These are phyloP conservation scores for Anastrepha obliqua DNA, from an alignment of 1,140 invertebrate genomes.

Conservation along the genomic window DNA sequence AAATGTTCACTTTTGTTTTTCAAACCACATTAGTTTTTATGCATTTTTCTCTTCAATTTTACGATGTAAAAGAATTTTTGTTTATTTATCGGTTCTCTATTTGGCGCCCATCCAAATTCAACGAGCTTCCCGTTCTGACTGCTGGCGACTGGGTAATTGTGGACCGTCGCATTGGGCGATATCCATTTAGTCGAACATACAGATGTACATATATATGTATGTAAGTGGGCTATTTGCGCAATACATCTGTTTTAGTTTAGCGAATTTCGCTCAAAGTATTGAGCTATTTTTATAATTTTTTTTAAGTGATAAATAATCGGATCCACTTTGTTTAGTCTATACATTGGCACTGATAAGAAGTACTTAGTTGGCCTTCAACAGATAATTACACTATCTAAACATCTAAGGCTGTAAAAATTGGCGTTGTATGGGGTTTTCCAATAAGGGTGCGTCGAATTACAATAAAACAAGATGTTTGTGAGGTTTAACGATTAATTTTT, in stretches of 20 bases:
- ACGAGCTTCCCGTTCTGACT: not conserved
- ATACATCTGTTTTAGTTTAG: not conserved
- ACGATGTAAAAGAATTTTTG: not conserved
- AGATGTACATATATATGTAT: not conserved
- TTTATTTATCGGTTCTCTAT: not conserved
- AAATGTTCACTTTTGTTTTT: not conserved
- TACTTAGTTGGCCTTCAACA: too few relatives aligned
- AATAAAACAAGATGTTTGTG: too few relatives aligned
- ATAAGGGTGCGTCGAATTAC: too few relatives aligned
- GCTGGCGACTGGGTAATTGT: not conserved
- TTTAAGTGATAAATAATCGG: too few relatives aligned
- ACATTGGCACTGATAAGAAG: too few relatives aligned
- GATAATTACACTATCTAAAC: too few relatives aligned
- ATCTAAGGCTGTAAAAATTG: too few relatives aligned
- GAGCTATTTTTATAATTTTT: too few relatives aligned
- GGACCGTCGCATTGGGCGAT: not conserved
- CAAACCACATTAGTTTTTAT: not conserved
- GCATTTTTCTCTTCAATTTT: not conserved
- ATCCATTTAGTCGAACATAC: not conserved
- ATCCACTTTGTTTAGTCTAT: too few relatives aligned
- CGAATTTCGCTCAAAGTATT: not conserved
- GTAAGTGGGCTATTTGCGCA: not conserved
- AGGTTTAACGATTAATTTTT: too few relatives aligned
- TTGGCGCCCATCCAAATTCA: slow-evolving; percentile 8
- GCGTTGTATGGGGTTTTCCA: too few relatives aligned